Evolutionary conservation across 2,888 invertebrate species (phyloP).

Genomic region (Hyles lineata): DNA sequence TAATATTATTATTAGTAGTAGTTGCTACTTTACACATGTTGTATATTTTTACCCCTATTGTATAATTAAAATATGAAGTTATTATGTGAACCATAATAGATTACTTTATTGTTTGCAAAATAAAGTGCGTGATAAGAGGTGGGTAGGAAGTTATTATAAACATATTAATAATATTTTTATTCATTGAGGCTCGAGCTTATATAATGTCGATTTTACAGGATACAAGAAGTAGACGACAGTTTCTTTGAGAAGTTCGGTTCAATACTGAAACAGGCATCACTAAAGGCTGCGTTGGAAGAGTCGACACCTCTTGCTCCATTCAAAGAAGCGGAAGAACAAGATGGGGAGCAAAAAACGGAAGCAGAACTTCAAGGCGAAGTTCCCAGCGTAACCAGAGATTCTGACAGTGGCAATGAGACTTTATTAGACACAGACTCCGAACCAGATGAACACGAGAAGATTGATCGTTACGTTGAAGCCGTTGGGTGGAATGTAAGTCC

Average conservation of each 20-base stretch:
- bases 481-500: slow-evolving; percentile 91
- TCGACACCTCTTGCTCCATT: slow-evolving; percentile 83
- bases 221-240: slow-evolving; percentile 92
- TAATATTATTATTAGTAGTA: too few relatives aligned
- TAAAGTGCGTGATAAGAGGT: neutral
- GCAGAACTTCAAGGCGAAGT: slow-evolving; percentile 69
- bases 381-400: slow-evolving; percentile 66
- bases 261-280: slow-evolving; percentile 87
- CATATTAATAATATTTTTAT: neutral
- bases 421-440: slow-evolving; percentile 88
- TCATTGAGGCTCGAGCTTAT: neutral
- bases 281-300: slow-evolving; percentile 84
- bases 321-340: slow-evolving; percentile 73
- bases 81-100: too few relatives aligned
- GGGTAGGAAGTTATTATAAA: neutral
- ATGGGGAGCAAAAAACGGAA: slow-evolving; percentile 71
- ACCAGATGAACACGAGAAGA: slow-evolving; percentile 86
- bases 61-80: too few relatives aligned
- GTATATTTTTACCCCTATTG: too few relatives aligned
- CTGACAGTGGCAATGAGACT: slow-evolving; percentile 84
- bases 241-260: slow-evolving; percentile 94
- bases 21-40: too few relatives aligned
- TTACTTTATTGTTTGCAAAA: too few relatives aligned
- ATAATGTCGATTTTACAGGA: slow-evolving; percentile 79
- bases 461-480: slow-evolving; percentile 86